Evolutionary conservation across 2,797 vertebrate species (phyloP), one percentile per base, ranked within the genome.

Genomic region (Neosalanx taihuensis): DNA sequence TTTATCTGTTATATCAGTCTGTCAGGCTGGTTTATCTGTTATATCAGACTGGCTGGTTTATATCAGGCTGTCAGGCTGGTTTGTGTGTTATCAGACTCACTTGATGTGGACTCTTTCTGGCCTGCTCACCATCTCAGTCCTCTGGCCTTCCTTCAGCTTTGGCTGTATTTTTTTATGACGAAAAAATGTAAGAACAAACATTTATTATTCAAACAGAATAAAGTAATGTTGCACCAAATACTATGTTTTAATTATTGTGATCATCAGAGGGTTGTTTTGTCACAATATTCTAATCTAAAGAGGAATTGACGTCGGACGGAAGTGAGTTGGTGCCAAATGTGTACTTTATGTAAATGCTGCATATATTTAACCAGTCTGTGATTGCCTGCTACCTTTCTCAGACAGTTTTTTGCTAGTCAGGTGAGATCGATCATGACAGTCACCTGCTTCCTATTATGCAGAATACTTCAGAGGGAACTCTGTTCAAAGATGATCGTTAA

Each of bases 141-240:
- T 78, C 81, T 81, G 77, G 85, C 67, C 70, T 86, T 89, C 85
- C 88, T 89, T 89, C 86, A 88, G 85, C 83, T 86, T 87, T 85
- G 90, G 87, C 90, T 88, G 81, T 90, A 86, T 90, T 88, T 95
- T 92, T 95, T 93, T 94, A 92, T 94, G 41, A 46, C 41, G 41
- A 95, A 86, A 89, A 86, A 92, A 88, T 93, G 91, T 94, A 92
- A 92, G 89, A 93, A 93, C 92, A 91, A 86, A 90, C 89, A 81
- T 94, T 89, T 93, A 94, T 92, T 93, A 93, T 90, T 88, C 85
- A 90, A 91, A 88, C 89, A 87, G 82, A 92, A 92, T 91, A 91
- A 93, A 95, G 33, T 17, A 89, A 84, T 89, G 91, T 94, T 93
- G 90, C 94, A 94, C 90, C 93, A 93, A 94, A 91, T 74, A 73